A percentile compares a stretch with the other conserved stretches of the same genome.
Evolutionary conservation across 2,888 invertebrate species (phyloP).

Genomic region (Drosophila bunnanda): DNA sequence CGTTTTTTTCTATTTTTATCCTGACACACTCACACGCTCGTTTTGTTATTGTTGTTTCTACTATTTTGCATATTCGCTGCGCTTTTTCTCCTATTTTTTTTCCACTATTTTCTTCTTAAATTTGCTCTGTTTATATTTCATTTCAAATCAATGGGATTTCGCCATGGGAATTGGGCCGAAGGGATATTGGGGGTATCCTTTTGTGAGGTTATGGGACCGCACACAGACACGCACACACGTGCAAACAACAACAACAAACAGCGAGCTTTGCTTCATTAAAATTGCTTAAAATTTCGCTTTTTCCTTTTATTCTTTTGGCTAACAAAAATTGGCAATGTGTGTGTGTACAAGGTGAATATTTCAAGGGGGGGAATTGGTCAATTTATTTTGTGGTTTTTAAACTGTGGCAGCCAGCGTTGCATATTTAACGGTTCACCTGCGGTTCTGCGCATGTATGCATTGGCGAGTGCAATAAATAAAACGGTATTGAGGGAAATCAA

Average conservation of each 20-base stretch:
- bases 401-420: slow-evolving; percentile 61
- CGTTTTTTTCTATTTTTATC: slow-evolving; percentile 69
- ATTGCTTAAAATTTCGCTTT: slow-evolving; percentile 24
- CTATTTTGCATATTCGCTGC: slow-evolving; percentile 44
- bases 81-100: slow-evolving; percentile 18
- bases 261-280: slow-evolving; percentile 33
- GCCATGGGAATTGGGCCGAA: slow-evolving; percentile 26
- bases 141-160: slow-evolving; percentile 31
- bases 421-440: slow-evolving; percentile 62
- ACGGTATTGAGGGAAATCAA: slow-evolving; percentile 21
- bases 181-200: slow-evolving; percentile 16
- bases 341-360: slow-evolving; percentile 12
- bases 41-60: slow-evolving; percentile 43
- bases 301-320: slow-evolving; percentile 22
- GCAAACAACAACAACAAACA: not conserved
- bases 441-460: slow-evolving; percentile 1
- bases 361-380: slow-evolving; percentile 44
- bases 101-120: not conserved
- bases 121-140: slow-evolving; percentile 10
- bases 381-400: slow-evolving; percentile 64
- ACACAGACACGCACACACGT: slow-evolving; percentile 7
- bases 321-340: slow-evolving; percentile 7
- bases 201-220: slow-evolving; percentile 14
- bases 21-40: slow-evolving; percentile 29
- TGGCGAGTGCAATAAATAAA: slow-evolving; percentile 17